These are phyloP conservation scores for Arctia plantaginis DNA, from an alignment of 2,888 invertebrate genomes.

Conservation along the genomic window DNA sequence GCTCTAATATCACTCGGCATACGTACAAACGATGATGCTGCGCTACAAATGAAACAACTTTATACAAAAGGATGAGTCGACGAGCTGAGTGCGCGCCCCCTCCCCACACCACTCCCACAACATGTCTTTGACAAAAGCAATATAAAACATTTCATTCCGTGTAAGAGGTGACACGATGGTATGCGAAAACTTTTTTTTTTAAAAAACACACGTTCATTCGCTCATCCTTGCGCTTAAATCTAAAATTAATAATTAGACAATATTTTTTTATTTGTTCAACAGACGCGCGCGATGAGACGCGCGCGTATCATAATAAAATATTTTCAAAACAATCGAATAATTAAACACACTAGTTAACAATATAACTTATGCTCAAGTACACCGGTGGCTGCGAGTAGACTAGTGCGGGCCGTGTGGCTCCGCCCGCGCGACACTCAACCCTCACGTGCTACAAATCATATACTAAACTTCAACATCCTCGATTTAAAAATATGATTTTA, in stretches of 20 bases:
- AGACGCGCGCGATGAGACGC: slow-evolving; percentile 82
- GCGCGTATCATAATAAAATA: slow-evolving; percentile 86
- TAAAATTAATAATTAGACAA: slow-evolving; percentile 87
- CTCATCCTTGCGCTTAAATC: slow-evolving; percentile 85
- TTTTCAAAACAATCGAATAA: slow-evolving; percentile 87
- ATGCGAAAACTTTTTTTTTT: slow-evolving; percentile 81
- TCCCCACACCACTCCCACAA: slow-evolving; percentile 59
- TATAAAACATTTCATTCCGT: slow-evolving; percentile 86
- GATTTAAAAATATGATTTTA: slow-evolving; percentile 74
- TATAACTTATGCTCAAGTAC: slow-evolving; percentile 79
- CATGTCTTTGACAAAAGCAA: slow-evolving; percentile 81
- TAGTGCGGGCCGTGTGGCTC: slow-evolving; percentile 51
- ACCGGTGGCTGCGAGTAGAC: slow-evolving; percentile 56
- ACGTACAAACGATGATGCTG: slow-evolving; percentile 51
- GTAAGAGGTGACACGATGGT: slow-evolving; percentile 84
- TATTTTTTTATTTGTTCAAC: slow-evolving; percentile 86
- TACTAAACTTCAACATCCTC: slow-evolving; percentile 68
- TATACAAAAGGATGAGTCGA: slow-evolving; percentile 72
- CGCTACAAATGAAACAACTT: slow-evolving; percentile 76
- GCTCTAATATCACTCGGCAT: slow-evolving; percentile 58
- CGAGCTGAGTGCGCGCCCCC: slow-evolving; percentile 46
- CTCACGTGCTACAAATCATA: slow-evolving; percentile 68
- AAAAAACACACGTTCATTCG: slow-evolving; percentile 85
- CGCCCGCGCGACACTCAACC: slow-evolving; percentile 50
- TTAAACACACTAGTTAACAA: slow-evolving; percentile 87